phyloP scores from a whole-genome alignment of 2,888 invertebrate species.

The Sycophila texana region DNA sequence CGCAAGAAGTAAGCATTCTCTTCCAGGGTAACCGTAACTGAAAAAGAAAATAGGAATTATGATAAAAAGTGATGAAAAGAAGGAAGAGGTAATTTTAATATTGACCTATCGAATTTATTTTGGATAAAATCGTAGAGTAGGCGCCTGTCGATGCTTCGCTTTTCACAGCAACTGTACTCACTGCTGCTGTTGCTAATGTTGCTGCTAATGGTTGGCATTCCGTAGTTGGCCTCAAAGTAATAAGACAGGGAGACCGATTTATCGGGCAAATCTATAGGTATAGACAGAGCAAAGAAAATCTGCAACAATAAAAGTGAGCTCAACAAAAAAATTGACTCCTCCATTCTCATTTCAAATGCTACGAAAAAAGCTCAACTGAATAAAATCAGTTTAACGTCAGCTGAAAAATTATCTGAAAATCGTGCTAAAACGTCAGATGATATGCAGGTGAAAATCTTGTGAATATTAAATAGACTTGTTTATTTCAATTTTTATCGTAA shows the following conservation, averaged over 20 bases:
- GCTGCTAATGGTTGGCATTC: slow-evolving; percentile 78
- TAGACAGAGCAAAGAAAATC: slow-evolving; percentile 84
- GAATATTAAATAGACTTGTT: no score
- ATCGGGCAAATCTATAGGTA: slow-evolving; percentile 83
- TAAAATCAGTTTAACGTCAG: no score
- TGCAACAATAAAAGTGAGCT: slow-evolving; percentile 66
- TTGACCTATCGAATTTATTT: slow-evolving; percentile 79
- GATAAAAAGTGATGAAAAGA: neutral
- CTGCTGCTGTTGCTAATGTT: slow-evolving; percentile 58
- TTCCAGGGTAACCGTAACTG: slow-evolving; percentile 79
- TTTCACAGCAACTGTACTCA: slow-evolving; percentile 60
- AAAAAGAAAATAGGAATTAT: slow-evolving; percentile 39
- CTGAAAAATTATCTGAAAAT: no score
- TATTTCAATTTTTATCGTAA: no score
- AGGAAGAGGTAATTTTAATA: slow-evolving; percentile 61
- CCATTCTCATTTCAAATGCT: no score
- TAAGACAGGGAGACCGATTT: slow-evolving; percentile 84
- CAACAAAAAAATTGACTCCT: no score
- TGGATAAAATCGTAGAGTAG: slow-evolving; percentile 78
- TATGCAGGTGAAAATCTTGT: no score
- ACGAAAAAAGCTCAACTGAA: no score
- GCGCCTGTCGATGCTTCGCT: slow-evolving; percentile 78
- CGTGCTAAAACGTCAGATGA: no score
- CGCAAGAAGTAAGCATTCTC: slow-evolving; percentile 79
- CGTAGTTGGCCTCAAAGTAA: slow-evolving; percentile 86